Percentiles rank a stretch among this genome's conserved stretches.
phyloP scores from a whole-genome alignment of 2,888 invertebrate genomes.

The Orthonevra nobilis region DNA sequence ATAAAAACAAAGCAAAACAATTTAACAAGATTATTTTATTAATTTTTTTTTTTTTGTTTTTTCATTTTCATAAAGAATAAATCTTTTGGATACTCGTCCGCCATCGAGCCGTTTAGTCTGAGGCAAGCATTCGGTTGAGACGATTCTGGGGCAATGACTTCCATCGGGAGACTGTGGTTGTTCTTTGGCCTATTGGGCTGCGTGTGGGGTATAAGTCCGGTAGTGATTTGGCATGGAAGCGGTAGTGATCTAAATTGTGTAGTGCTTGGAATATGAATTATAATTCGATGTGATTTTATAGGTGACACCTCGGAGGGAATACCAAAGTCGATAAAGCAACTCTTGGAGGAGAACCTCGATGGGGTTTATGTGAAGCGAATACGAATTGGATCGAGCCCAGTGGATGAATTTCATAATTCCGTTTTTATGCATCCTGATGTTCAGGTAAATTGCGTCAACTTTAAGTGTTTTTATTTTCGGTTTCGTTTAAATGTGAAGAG shows the following conservation, averaged over 20 bases:
- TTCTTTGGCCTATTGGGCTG: slow-evolving; percentile 21
- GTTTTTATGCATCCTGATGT: slow-evolving; percentile 89
- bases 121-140: slow-evolving; percentile 19
- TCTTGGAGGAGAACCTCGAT: slow-evolving; percentile 86
- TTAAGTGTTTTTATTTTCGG: too few species aligned
- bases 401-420: slow-evolving; percentile 88
- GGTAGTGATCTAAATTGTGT: slow-evolving; percentile 82
- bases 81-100: slow-evolving; percentile 19
- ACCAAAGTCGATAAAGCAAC: slow-evolving; percentile 82
- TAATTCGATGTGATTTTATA: slow-evolving; percentile 74
- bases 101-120: slow-evolving; percentile 18
- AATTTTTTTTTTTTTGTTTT: slow-evolving; percentile 49
- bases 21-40: too few species aligned
- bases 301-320: slow-evolving; percentile 88
- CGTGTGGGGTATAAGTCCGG: slow-evolving; percentile 79
- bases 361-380: slow-evolving; percentile 91
- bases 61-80: slow-evolving; percentile 26
- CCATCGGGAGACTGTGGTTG: slow-evolving; percentile 21
- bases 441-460: slow-evolving; percentile 80
- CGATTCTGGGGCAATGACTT: slow-evolving; percentile 41
- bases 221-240: slow-evolving; percentile 97
- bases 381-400: slow-evolving; percentile 85
- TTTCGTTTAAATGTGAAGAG: too few species aligned
- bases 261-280: slow-evolving; percentile 11
- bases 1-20: too few species aligned